Base-by-base conservation (phyloP, 2,113 vertebrate genomes). In the Nycticryphes semicollaris region DNA sequence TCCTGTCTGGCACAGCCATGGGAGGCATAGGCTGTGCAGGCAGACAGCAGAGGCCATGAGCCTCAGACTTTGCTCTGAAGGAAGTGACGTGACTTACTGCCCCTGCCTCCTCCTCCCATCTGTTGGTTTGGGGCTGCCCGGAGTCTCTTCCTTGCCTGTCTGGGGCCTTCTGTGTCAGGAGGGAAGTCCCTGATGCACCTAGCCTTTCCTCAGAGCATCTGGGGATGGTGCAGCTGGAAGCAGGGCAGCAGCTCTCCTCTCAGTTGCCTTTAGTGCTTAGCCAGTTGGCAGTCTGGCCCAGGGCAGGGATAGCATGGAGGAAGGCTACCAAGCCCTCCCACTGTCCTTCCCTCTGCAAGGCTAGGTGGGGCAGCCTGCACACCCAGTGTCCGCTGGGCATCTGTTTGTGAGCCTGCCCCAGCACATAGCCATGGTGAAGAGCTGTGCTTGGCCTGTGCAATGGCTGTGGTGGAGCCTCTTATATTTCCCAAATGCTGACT, bases 381-480 rank as follows among this genome's bases (percentile, higher is more conserved):
- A 59, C 22, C 23, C 1, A 1, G 8, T 56, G 51, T 51, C 63
- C 81, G 54, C 45, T 78, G 87, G 57, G 41, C 63, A 51, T 69
- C 72, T 80, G 43, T 87, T 43, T 1, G 2, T 75, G 43, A 78
- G 31, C 43, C 39, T 1, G 2, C 70, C 48, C 50, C 60, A 74
- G 73, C 63, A 57, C 0, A 1, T 37, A 66, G 68, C 33, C 1
- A 0, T 47, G 51, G 27, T 94, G 66, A 70, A 93, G 47, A 67
- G 43, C 56, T 78, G 72, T 5, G 1, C 48, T 87, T 74, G 24
- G 3, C 56, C 50, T 45, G n/a, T n/a, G 56, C 35, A 35, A 50
- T 35, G 43, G 30, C 64, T 53, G 59, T 0, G 0, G 19, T 74
- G 59, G 68, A 23, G 22, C 27, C 30, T 1, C 0, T 68, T 80